Base-by-base conservation (phyloP, 1,140 invertebrate genomes). In the Drosophila bipectinata region DNA sequence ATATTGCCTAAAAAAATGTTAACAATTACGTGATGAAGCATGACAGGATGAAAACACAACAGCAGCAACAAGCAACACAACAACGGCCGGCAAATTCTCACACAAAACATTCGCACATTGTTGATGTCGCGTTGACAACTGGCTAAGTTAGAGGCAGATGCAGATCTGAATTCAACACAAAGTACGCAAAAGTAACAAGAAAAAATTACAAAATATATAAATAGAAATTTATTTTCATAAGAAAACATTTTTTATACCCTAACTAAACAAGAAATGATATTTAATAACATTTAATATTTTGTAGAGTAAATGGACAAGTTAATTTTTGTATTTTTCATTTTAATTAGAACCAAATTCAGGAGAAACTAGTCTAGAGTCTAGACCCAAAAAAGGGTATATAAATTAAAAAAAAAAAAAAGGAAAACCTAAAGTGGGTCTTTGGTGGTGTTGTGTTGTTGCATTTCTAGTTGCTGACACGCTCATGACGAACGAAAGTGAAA, bases 401-500 rank as follows among this genome's bases (percentile, higher is more conserved):
- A n/a, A n/a, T n/a, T n/a, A 41, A 26, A 57, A 41, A 45, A 37
- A 53, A 54, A 52, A 41, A 18, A 24, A 18, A 63, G 52, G 26
- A 28, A 34, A 47, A 7, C 44, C 28, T 37, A 34, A 77, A 81
- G 53, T 77, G 57, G 68, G 44, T 72, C 24, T 39, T 7, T 32
- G 12, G 37, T 7, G 39, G 14, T 26, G 15, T 5, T 12, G 14
- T 62, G 52, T 74, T 82, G 60, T 60, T 74, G 79, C 74, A 83
- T 82, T 82, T 83, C 74, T 69, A 61, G 54, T 47, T 39, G 56
- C 67, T 62, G 57, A 59, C 63, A 68, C 71, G 80, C 61, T 80
- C 80, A 83, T 77, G 77, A 76, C 66, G 67, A 76, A 79, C 57
- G 75, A 87, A 87, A 87, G 83, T 87, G 83, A 87, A 87, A 87